Conservation (phyloP, 1,140 invertebrate species). For the Solenopsis fugax region DNA sequence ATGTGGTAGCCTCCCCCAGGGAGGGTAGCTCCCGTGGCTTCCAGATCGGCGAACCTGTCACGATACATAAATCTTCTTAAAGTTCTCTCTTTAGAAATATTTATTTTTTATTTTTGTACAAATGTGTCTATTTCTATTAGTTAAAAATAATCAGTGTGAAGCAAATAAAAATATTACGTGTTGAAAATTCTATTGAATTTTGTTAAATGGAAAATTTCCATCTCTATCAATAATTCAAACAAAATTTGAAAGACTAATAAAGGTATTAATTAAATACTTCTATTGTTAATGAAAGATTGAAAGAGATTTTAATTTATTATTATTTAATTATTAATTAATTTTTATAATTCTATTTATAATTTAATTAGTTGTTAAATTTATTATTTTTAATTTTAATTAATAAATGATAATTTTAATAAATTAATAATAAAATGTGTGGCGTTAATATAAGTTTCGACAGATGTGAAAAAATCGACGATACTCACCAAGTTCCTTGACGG, state of each 20-base stretch:
- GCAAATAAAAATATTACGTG: neutral
- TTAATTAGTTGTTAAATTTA: neutral
- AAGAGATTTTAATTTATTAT: neutral
- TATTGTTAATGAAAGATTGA: neutral
- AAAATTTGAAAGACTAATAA: neutral
- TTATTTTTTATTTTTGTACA: neutral
- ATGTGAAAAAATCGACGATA: neutral
- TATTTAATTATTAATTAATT: neutral
- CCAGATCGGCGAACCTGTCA: slow-evolving; percentile 85
- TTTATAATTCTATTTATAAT: neutral
- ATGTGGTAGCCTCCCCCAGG: slow-evolving; percentile 85
- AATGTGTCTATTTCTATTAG: neutral
- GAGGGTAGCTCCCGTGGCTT: slow-evolving; percentile 86
- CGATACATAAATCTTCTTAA: neutral
- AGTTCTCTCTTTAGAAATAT: neutral
- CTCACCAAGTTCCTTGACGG: slow-evolving; percentile 95
- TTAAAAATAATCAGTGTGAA: neutral
- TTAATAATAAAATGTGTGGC: no score
- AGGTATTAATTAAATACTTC: neutral
- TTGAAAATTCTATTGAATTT: neutral
- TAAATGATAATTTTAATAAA: no score
- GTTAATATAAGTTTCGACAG: neutral
- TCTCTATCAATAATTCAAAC: neutral
- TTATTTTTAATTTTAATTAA: neutral
- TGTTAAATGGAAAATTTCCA: neutral